Evolutionary conservation across 2,888 invertebrate species (phyloP).

Genomic region (Microctonus hyperodae): DNA sequence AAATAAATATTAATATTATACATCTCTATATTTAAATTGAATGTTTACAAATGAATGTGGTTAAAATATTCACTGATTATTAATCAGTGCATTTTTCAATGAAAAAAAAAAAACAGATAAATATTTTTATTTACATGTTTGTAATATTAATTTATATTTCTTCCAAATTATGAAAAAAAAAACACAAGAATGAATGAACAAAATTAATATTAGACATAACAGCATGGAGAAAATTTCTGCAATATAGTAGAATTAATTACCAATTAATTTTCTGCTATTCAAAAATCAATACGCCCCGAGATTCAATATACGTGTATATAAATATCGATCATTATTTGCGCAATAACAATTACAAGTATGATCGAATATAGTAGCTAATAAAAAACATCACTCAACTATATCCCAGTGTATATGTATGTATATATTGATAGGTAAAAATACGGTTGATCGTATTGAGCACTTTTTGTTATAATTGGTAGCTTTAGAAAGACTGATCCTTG

Average conservation of each 20-base stretch:
- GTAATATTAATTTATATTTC: too few relatives aligned
- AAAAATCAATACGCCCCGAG: constrained; percentile 15
- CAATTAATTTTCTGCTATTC: constrained; percentile 22
- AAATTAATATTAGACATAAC: constrained; percentile 6
- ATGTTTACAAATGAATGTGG: too few relatives aligned
- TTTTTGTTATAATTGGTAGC: constrained; percentile 28
- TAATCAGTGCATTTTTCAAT: not conserved
- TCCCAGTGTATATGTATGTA: constrained; percentile 9
- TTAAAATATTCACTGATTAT: too few relatives aligned
- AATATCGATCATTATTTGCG: constrained; percentile 18
- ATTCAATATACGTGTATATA: not conserved
- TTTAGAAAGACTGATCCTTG: constrained; percentile 2
- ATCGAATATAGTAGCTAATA: constrained; percentile 24
- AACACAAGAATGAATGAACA: constrained; percentile 13
- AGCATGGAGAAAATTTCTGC: not conserved
- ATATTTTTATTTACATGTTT: too few relatives aligned
- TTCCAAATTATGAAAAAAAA: not conserved
- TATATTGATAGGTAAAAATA: too few relatives aligned
- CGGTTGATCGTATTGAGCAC: constrained; percentile 15
- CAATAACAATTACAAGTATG: constrained; percentile 28
- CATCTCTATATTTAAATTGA: too few relatives aligned
- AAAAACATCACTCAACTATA: constrained; percentile 30
- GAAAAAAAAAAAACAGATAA: not conserved
- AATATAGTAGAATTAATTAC: constrained; percentile 21
- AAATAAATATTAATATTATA: too few relatives aligned